Conservation (phyloP, 2,888 invertebrate genomes). For the Platycheirus rosarum region DNA sequence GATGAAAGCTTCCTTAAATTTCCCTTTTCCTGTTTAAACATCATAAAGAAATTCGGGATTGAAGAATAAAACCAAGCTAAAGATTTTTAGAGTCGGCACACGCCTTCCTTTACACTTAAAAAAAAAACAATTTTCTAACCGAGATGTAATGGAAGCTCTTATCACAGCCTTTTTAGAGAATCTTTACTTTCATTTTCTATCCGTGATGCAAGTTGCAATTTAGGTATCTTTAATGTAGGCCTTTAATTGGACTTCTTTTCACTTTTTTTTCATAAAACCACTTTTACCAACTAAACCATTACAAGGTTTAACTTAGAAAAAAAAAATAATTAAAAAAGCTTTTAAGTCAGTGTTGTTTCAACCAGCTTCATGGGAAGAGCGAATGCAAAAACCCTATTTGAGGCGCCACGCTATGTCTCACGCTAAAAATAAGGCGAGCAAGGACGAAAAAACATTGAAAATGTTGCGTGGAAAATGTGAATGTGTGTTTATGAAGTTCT, state of each 20-base stretch:
- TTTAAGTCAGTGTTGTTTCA: too few species aligned
- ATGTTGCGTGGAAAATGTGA: neutral
- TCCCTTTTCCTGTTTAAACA: too few species aligned
- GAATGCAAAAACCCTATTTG: neutral
- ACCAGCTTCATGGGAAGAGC: neutral
- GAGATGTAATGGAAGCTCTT: too few species aligned
- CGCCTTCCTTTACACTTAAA: too few species aligned
- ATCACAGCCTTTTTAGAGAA: too few species aligned
- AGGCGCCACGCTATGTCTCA: neutral
- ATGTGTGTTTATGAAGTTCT: neutral
- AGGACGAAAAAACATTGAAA: neutral
- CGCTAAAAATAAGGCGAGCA: neutral
- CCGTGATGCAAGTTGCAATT: neutral
- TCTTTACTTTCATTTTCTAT: neutral
- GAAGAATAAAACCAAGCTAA: too few species aligned
- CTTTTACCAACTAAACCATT: neutral
- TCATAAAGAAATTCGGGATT: too few species aligned
- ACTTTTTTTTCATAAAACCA: neutral
- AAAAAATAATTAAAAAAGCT: too few species aligned
- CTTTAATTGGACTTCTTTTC: neutral
- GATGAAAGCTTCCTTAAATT: too few species aligned
- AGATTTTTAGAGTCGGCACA: too few species aligned
- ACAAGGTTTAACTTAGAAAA: neutral
- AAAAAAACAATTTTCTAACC: too few species aligned
- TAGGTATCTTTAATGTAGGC: neutral